Percentiles rank a stretch among this genome's conserved stretches.
Evolutionary conservation across 2,113 vertebrate species (phyloP).

Genomic region (Polypterus bichir): DNA sequence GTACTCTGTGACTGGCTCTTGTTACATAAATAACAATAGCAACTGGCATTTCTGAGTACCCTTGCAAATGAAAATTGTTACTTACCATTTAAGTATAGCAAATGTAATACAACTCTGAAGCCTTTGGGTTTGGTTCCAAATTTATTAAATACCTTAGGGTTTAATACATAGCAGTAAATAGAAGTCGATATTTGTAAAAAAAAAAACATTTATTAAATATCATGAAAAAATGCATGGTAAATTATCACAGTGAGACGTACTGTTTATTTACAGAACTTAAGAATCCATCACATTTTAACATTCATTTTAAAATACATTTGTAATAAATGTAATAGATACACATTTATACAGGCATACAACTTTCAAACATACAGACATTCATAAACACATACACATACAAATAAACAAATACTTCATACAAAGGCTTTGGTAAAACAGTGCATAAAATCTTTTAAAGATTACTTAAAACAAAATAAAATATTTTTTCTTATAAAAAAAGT

Average conservation of each 20-base stretch:
- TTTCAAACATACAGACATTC: conserved; percentile 40
- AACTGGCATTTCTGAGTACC: too few relatives aligned
- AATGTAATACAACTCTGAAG: too few relatives aligned
- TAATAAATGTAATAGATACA: conserved; percentile 54
- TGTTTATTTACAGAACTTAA: conserved; percentile 42
- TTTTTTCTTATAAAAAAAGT: conserved; percentile 34
- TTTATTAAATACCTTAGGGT: too few relatives aligned
- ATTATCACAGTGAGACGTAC: conserved; percentile 58
- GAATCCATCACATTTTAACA: conserved; percentile 35
- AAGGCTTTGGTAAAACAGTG: conserved; percentile 58
- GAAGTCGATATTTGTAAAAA: conserved; percentile 20
- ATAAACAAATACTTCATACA: conserved; percentile 39
- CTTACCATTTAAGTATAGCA: too few relatives aligned
- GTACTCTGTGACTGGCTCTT: too few relatives aligned
- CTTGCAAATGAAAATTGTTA: too few relatives aligned
- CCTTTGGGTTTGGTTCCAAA: too few relatives aligned
- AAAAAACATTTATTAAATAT: conserved; percentile 52
- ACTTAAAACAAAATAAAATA: conserved; percentile 45
- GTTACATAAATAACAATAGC: too few relatives aligned
- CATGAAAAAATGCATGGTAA: conserved; percentile 44
- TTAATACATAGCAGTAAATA: too few relatives aligned
- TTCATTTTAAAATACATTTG: conserved; percentile 28
- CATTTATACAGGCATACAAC: conserved; percentile 46
- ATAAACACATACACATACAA: conserved; percentile 34
- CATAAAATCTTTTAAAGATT: conserved; percentile 39